Evolutionary conservation across 2,797 vertebrate genomes (phyloP), one percentile per base, ranked within the genome.

Genomic region (Dipus sagitta): DNA sequence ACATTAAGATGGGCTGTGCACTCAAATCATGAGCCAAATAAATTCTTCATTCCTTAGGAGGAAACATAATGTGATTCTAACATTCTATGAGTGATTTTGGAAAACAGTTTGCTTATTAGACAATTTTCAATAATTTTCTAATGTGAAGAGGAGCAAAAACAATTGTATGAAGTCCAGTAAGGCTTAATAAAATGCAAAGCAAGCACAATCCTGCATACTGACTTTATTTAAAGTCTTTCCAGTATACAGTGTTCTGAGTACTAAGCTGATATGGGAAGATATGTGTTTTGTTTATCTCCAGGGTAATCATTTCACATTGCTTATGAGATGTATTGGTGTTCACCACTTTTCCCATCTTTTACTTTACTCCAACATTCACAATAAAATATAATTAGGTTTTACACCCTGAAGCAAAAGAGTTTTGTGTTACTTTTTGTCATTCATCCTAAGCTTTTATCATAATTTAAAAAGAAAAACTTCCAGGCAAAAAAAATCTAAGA

Each of bases 321-420:
- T 91, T 86, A 90, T 65, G 88, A 92, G 54, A 91, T 86, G 28
- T 38, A 68, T 86, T 90, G 42, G 70, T 91, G n/a, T 85, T 94
- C 95, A n/a, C n/a, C 65, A 65, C 52, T 87, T 74, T 81, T 64
- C 65, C 11, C 13, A 42, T 42, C 12, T 88, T 90, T 88, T 87
- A 67, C 26, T 96, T 94, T 90, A 93, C 92, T 96, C 42, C 52
- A 95, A 76, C 60, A 32, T 71, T 88, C 58, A 94, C 74, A 97
- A 92, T 96, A 96, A 96, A 95, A 85, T 92, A 86, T 96, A 97
- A 96, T 97, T 97, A 81, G 81, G 94, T 96, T 96, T 96, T 95
- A 91, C 62, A 94, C 93, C 94, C 90, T 70, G 32, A 89, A 96
- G 94, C 85, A 93, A n/a, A 92, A 95, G 78, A 90, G 68, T 65